phyloP scores from a whole-genome alignment of 1,140 invertebrate species.

The Thalassaphorura encarpata region DNA sequence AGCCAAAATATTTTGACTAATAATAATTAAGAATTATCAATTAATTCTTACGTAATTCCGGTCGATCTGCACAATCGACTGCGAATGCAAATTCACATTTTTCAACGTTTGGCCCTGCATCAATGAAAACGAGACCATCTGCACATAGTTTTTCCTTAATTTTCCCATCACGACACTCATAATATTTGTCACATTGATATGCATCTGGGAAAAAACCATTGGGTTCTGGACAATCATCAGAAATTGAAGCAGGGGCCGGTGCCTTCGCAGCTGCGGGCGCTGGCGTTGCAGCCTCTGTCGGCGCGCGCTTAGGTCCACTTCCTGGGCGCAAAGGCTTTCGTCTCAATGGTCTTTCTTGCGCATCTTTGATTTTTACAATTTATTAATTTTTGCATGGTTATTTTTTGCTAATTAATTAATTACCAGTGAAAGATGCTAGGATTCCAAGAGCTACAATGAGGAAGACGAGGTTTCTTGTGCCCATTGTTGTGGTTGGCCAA shows the following conservation, averaged over 20 bases:
- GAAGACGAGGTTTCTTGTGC: no score
- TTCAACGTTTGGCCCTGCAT: constrained; percentile 65
- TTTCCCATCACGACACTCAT: constrained; percentile 56
- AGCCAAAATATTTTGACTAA: not conserved
- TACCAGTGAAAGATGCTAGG: no score
- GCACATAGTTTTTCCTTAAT: constrained; percentile 44
- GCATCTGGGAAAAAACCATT: constrained; percentile 75
- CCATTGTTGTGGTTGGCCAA: no score
- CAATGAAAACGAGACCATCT: constrained; percentile 86
- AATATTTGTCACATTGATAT: constrained; percentile 84
- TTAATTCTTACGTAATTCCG: constrained; percentile 18
- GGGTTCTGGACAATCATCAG: constrained; percentile 59
- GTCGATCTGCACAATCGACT: constrained; percentile 21
- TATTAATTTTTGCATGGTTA: no score
- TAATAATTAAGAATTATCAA: not conserved
- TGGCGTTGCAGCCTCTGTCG: not conserved
- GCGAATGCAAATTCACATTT: constrained; percentile 56
- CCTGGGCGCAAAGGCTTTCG: no score
- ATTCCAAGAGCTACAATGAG: no score
- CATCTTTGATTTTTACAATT: no score
- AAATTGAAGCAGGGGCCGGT: not conserved
- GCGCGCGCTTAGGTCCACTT: no score
- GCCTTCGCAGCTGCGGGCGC: not conserved
- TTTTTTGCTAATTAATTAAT: no score
- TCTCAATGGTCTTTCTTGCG: no score